Evolutionary conservation across 2,113 vertebrate genomes (phyloP).

Genomic region (Dasypus novemcinctus): DNA sequence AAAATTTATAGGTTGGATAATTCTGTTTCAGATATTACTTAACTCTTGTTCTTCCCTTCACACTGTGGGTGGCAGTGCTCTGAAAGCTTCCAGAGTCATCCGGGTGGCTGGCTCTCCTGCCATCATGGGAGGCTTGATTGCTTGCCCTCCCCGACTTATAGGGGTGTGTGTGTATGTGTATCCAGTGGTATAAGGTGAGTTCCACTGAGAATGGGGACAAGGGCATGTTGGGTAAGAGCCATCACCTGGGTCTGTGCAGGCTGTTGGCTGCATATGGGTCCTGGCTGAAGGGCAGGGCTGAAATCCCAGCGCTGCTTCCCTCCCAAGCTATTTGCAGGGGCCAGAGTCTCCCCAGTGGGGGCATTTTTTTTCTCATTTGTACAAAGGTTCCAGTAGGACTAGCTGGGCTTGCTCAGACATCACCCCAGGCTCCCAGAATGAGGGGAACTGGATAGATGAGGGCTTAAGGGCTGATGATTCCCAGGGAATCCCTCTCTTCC

Average conservation of each 20-base stretch:
- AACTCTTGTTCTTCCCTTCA: background rate
- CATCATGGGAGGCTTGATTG: background rate
- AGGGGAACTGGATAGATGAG: background rate
- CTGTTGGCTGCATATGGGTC: fast-evolving
- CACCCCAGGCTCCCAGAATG: background rate
- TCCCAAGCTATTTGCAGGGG: background rate
- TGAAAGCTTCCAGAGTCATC: background rate
- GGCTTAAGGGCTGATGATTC: background rate
- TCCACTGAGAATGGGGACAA: background rate
- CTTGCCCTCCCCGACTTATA: background rate
- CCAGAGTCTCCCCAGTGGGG: background rate
- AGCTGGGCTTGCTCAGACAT: background rate
- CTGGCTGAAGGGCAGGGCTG: background rate
- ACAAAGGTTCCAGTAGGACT: background rate
- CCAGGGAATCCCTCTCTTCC: background rate
- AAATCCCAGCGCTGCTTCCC: background rate
- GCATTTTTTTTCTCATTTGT: background rate
- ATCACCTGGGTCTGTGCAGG: background rate
- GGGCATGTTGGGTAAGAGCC: background rate
- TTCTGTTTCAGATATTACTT: background rate
- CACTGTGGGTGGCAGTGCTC: background rate
- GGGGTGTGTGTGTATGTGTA: background rate
- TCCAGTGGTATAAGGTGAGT: background rate
- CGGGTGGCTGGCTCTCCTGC: background rate
- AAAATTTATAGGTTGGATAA: background rate